These are phyloP conservation scores for Pygoscelis adeliae DNA, from an alignment of 2,113 vertebrate genomes.

Conservation along the genomic window DNA sequence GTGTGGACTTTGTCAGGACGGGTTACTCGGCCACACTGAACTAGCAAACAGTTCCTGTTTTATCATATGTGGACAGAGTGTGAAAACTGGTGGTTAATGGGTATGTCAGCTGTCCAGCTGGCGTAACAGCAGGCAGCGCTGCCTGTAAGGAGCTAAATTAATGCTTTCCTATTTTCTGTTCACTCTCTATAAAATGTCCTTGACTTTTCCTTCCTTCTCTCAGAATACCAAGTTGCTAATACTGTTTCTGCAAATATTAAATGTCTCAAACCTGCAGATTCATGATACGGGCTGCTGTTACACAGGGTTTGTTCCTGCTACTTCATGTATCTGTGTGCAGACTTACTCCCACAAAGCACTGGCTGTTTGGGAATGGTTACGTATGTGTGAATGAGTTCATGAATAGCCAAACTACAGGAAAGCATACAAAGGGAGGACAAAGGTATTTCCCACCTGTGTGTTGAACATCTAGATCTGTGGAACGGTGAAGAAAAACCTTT, in stretches of 20 bases:
- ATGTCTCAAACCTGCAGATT: not conserved
- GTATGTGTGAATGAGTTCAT: not conserved
- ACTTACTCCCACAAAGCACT: not conserved
- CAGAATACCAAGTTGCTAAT: not conserved
- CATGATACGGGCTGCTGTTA: not conserved
- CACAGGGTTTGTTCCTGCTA: not conserved
- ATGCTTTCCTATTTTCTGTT: not conserved
- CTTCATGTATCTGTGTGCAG: not conserved
- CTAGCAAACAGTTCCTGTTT: not conserved
- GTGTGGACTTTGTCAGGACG: not conserved
- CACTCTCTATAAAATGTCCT: not conserved
- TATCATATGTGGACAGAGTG: not conserved
- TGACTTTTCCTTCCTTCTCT: not conserved
- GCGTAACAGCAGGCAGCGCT: not conserved
- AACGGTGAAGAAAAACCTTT: not conserved
- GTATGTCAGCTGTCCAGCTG: not conserved
- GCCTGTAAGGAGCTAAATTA: not conserved
- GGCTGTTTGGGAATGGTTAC: not conserved
- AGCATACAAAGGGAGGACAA: not conserved
- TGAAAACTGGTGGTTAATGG: not conserved
- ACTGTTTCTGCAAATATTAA: not conserved
- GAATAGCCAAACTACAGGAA: not conserved
- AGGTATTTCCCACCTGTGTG: not conserved
- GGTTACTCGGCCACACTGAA: not conserved
- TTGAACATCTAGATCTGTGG: not conserved